These are phyloP conservation scores for Acanthornis magna DNA, from an alignment of 2,797 vertebrate genomes.

Conservation along the genomic window DNA sequence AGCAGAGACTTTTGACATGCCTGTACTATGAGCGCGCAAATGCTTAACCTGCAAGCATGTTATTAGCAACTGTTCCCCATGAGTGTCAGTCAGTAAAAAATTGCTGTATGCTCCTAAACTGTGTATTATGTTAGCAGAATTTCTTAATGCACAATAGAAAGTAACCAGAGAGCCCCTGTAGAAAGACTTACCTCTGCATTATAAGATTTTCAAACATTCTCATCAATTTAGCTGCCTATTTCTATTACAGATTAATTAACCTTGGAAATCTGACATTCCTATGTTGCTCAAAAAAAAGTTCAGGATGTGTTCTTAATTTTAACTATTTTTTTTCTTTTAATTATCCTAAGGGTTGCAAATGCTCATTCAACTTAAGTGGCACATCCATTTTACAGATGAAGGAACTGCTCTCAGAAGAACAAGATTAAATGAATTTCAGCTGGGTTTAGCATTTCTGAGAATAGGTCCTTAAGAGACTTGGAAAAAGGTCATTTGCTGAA, in stretches of 20 bases:
- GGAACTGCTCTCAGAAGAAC: background rate
- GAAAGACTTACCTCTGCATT: background rate
- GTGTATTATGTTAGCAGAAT: background rate
- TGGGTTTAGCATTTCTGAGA: background rate
- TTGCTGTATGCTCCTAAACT: background rate
- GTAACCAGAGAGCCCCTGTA: background rate
- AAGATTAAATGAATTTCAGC: background rate
- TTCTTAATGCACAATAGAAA: background rate
- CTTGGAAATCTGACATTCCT: background rate
- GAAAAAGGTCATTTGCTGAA: background rate
- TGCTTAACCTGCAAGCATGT: background rate
- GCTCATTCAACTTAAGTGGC: background rate
- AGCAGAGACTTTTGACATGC: background rate
- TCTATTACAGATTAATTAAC: background rate
- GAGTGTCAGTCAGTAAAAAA: background rate
- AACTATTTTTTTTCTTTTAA: background rate
- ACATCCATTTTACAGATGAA: background rate
- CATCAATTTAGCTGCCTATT: background rate
- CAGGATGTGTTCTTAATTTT: background rate
- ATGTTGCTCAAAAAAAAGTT: background rate
- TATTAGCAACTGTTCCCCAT: background rate
- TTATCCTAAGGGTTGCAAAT: background rate
- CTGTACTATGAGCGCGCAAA: background rate
- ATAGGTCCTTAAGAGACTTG: background rate
- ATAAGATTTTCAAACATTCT: background rate